Evolutionary conservation across 2,797 vertebrate genomes (phyloP).

Genomic region (Danio albolineatus): DNA sequence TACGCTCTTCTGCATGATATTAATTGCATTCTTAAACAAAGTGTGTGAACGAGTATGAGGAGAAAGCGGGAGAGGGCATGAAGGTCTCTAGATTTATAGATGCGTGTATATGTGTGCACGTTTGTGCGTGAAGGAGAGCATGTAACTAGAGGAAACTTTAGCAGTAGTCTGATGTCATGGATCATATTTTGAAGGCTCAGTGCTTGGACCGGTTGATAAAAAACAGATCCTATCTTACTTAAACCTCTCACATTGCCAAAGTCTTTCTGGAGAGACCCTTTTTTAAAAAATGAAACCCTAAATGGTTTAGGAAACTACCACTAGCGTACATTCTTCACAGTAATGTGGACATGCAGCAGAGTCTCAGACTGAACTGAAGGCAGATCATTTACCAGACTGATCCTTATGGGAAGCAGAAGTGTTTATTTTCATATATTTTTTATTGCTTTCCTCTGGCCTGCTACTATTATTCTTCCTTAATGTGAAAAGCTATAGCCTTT

Average conservation of each 20-base stretch:
- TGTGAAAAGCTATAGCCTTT: neutral
- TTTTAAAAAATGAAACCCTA: neutral
- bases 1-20: constrained; percentile 22
- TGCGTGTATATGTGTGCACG: neutral
- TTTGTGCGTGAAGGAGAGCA: neutral
- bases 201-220: constrained; percentile 28
- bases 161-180: constrained; percentile 50
- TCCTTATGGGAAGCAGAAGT: neutral
- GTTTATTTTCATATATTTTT: constrained; percentile 27
- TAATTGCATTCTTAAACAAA: constrained; percentile 21
- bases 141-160: constrained; percentile 42
- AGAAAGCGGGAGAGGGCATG: constrained; percentile 5
- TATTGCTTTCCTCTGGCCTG: neutral
- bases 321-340: constrained; percentile 36
- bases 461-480: constrained; percentile 21
- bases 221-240: constrained; percentile 33
- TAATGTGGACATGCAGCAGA: constrained; percentile 37
- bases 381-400: constrained; percentile 13
- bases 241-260: neutral
- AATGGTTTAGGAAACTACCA: constrained; percentile 20
- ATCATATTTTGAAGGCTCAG: constrained; percentile 52
- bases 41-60: constrained; percentile 10
- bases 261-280: neutral
- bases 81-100: constrained; percentile 37
- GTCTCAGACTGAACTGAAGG: constrained; percentile 13